Conservation (phyloP, 2,113 vertebrate species). For the Tupaia tana region DNA sequence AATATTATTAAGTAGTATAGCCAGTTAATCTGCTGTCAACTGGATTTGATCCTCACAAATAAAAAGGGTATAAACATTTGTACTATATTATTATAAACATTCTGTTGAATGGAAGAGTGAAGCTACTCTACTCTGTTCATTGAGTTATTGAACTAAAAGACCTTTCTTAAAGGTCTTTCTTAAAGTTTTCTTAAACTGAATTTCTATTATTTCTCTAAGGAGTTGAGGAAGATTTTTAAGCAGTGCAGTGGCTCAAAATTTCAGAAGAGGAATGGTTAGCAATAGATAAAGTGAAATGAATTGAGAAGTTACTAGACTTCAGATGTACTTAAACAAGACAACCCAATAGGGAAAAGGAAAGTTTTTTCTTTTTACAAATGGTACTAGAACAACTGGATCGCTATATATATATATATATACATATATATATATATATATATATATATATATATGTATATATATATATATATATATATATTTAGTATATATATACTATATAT, state of each 20-base stretch:
- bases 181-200: background rate
- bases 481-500: no score
- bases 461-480: background rate
- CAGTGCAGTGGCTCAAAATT: background rate
- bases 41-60: no score
- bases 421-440: background rate
- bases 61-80: no score
- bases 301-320: slow-evolving; percentile 5
- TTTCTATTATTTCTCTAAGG: background rate
- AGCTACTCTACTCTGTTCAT: background rate
- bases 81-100: no score
- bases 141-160: background rate
- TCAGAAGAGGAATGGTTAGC: slow-evolving; percentile 6
- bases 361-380: background rate
- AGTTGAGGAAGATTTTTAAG: slow-evolving; percentile 15
- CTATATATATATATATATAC: background rate
- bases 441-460: background rate
- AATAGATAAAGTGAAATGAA: background rate
- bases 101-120: background rate
- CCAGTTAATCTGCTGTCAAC: no score
- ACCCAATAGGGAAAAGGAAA: background rate
- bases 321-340: background rate
- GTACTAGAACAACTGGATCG: background rate
- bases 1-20: background rate
- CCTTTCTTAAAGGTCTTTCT: background rate